Base-by-base conservation (phyloP, 2,888 invertebrate genomes). In the Drosophila infuscata region DNA sequence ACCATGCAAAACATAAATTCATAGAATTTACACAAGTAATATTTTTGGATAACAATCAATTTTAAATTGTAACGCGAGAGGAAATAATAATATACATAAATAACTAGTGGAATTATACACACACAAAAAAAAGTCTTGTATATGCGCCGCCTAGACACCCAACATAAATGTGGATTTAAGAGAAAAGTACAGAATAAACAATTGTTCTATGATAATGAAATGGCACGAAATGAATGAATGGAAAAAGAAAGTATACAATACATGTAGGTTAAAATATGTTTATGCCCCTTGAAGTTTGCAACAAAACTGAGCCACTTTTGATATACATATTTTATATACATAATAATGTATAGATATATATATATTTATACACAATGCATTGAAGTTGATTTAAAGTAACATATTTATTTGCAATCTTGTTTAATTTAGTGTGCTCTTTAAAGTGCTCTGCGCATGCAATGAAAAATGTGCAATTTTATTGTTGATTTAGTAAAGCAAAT, bases 1-100 rank as follows among this genome's bases (percentile, higher is more conserved):
- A 67, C 64, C 46, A 58, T 56, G 43, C 64, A 76, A 74, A 54
- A 62, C 74, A 74, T 64, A 81, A 81, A 81, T 82, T 88, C 88
- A 74, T 78, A 79, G 88, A 89, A 89, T 85, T 83, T 85, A 87
- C 76, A 77, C 66, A 73, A 74, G 70, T 73, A 66, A 78, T 91
- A 88, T 89, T 91, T 89, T 91, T 91, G 71, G 77, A 88, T 80
- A 82, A 74, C 70, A 78, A 81, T 83, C 78, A 82, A 81, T 80
- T 82, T 75, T 36, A 78, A 80, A 81, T 78, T 80, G 74, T 80
- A 71, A 52, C 64, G 65, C 62, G 52, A 63, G n/a, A 60, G 65
- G 46, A 77, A 66, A 62, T 74, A 57, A 60, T 52, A 51, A 65
- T 70, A 64, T 70, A 59, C 61, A 76, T 53, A 66, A 62, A 52